phyloP scores from a whole-genome alignment of 2,113 vertebrate species.

The Ceuthmochares aereus region DNA sequence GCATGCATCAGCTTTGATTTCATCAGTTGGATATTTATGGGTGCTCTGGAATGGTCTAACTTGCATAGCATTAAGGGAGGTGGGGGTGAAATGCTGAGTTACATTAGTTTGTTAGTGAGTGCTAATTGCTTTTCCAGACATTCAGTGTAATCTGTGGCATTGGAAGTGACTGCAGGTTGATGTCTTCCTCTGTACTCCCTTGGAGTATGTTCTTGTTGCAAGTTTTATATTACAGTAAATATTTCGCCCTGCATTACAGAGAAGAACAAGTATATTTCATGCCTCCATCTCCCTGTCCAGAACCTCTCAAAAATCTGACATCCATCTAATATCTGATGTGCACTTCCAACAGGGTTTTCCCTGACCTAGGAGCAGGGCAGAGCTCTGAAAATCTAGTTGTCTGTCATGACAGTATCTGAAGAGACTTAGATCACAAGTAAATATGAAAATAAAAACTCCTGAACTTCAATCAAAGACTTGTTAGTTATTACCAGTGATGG shows the following conservation, averaged over 20 bases:
- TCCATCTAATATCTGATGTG: neutral
- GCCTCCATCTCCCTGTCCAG: neutral
- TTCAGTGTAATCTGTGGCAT: neutral
- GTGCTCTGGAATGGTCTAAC: neutral
- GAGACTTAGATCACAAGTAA: neutral
- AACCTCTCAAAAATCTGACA: neutral
- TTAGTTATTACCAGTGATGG: neutral
- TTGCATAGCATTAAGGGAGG: neutral
- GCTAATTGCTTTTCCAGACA: neutral
- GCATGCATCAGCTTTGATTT: neutral
- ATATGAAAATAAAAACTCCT: neutral
- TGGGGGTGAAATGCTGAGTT: rapidly evolving
- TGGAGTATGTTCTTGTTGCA: neutral
- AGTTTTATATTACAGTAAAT: neutral
- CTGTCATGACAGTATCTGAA: neutral
- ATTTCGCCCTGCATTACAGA: neutral
- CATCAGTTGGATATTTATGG: neutral
- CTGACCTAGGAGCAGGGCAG: neutral
- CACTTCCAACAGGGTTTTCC: neutral
- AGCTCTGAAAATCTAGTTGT: neutral
- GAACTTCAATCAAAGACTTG: neutral
- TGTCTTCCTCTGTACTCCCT: neutral
- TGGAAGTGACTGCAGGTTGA: neutral
- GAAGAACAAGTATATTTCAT: neutral
- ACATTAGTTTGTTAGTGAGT: neutral